Conservation (phyloP, 2,888 invertebrate genomes). For the Polietes domitor region DNA sequence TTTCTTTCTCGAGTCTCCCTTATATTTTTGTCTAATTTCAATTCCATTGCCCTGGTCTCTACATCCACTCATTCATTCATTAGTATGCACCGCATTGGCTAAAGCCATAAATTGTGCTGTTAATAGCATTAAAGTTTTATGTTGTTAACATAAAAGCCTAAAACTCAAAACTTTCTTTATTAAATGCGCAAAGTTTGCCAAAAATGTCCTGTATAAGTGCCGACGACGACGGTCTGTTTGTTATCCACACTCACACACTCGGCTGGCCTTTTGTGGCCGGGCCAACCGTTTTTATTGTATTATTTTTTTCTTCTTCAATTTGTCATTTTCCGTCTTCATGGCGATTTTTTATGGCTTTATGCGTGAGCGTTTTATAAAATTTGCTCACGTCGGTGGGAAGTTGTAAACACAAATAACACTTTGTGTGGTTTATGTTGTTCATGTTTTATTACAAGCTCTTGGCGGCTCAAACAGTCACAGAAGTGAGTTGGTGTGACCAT, state of each 20-base stretch:
- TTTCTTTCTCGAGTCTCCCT: background rate
- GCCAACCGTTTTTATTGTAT: background rate
- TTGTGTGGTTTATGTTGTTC: constrained; percentile 19
- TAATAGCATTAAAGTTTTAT: constrained; percentile 38
- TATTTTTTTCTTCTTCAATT: no score
- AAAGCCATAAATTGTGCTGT: constrained; percentile 52
- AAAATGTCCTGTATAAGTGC: constrained; percentile 58
- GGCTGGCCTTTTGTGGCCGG: constrained; percentile 9
- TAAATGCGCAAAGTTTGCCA: constrained; percentile 46
- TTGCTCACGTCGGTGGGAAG: constrained; percentile 65
- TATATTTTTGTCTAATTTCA: constrained; percentile 31
- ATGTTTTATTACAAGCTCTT: constrained; percentile 52
- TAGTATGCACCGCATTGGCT: constrained; percentile 50
- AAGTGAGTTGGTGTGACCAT: constrained; percentile 46
- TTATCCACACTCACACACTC: background rate
- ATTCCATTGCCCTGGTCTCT: constrained; percentile 2
- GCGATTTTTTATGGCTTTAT: constrained; percentile 43
- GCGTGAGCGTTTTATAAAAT: constrained; percentile 59
- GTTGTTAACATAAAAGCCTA: constrained; percentile 12
- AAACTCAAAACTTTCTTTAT: constrained; percentile 56
- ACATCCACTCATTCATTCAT: constrained; percentile 31
- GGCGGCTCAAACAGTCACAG: no score
- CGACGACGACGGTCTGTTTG: background rate
- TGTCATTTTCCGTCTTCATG: constrained; percentile 33
- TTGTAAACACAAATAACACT: constrained; percentile 59